phyloP scores from a whole-genome alignment of 2,113 vertebrate genomes.

The Phycodurus eques region DNA sequence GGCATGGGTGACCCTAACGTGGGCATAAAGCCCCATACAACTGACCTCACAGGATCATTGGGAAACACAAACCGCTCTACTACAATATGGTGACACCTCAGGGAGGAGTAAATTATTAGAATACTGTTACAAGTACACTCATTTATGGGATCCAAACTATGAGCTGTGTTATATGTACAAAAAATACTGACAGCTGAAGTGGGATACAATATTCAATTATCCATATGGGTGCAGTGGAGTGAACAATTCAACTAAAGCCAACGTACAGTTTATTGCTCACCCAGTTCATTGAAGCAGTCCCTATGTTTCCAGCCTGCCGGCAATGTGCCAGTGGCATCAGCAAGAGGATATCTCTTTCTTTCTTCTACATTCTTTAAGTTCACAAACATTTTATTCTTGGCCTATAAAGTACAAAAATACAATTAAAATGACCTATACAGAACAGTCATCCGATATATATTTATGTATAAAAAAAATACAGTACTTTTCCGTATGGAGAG shows the following conservation, averaged over 20 bases:
- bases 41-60: too few relatives aligned
- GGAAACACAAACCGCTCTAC: too few relatives aligned
- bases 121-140: too few relatives aligned
- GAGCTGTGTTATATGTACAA: too few relatives aligned
- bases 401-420: slow-evolving; percentile 55
- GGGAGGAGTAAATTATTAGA: too few relatives aligned
- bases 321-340: slow-evolving; percentile 78
- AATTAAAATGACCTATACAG: not conserved
- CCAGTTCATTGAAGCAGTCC: slow-evolving; percentile 86
- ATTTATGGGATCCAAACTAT: too few relatives aligned
- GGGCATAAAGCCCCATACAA: too few relatives aligned
- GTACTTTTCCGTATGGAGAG: slow-evolving; percentile 80
- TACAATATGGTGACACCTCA: too few relatives aligned
- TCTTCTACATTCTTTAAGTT: slow-evolving; percentile 83
- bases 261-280: slow-evolving; percentile 60
- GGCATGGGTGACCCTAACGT: too few relatives aligned
- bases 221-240: too few relatives aligned
- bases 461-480: not conserved
- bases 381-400: slow-evolving; percentile 83
- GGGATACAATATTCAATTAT: too few relatives aligned
- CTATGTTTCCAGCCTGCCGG: slow-evolving; percentile 94
- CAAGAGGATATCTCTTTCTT: slow-evolving; percentile 71
- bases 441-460: not conserved
- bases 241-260: not conserved
- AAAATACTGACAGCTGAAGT: too few relatives aligned